Evolutionary conservation across 2,888 invertebrate species (phyloP).

Genomic region (Acleris emargana): DNA sequence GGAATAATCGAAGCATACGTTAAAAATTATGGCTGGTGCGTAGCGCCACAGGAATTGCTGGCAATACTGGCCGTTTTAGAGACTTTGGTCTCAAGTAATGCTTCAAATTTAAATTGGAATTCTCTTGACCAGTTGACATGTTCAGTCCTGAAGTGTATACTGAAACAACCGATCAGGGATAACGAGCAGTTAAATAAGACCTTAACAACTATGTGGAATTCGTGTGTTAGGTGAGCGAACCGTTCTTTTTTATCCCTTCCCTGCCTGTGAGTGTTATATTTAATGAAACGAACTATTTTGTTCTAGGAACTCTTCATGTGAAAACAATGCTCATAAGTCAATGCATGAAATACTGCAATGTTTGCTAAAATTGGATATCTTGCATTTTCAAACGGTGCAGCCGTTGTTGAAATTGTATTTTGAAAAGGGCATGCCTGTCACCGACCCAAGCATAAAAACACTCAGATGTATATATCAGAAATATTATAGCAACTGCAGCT

Average conservation of each 20-base stretch:
- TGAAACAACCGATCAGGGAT: conserved; percentile 34
- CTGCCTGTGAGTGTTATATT: neutral
- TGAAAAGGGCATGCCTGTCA: conserved; percentile 72
- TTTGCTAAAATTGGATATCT: conserved; percentile 53
- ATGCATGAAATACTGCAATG: conserved; percentile 64
- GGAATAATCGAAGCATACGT: conserved; percentile 63
- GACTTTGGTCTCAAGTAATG: conserved; percentile 51
- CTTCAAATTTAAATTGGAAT: conserved; percentile 54
- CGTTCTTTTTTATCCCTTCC: neutral
- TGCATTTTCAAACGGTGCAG: conserved; percentile 60
- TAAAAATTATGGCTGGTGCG: conserved; percentile 51
- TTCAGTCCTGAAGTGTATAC: conserved; percentile 48
- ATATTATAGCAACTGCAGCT: conserved; percentile 66
- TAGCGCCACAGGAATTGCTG: conserved; percentile 55
- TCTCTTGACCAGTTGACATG: conserved; percentile 54
- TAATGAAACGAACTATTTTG: conserved; percentile 8
- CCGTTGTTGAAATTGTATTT: conserved; percentile 67
- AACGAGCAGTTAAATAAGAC: conserved; percentile 46
- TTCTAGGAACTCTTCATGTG: conserved; percentile 63
- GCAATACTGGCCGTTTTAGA: conserved; percentile 57
- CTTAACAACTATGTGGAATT: conserved; percentile 64
- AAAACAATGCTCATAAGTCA: conserved; percentile 55
- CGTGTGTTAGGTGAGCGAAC: conserved; percentile 65
- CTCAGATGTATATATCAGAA: conserved; percentile 58
- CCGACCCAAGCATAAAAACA: conserved; percentile 59